These are phyloP conservation scores for Magallana gigas DNA, from an alignment of 1,140 invertebrate genomes.

Conservation along the genomic window DNA sequence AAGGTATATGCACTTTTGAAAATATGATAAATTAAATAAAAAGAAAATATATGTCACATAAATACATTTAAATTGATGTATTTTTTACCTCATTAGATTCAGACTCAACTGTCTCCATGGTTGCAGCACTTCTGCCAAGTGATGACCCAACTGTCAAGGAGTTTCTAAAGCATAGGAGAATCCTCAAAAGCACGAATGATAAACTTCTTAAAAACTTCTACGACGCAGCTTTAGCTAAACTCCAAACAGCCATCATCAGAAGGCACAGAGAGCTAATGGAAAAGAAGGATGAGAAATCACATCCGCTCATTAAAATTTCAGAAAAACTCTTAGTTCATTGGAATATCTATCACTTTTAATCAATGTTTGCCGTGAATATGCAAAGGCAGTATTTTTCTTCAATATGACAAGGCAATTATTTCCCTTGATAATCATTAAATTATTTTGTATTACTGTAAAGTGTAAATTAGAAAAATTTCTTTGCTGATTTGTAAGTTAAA, in stretches of 20 bases:
- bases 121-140: not conserved
- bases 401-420: too few relatives aligned
- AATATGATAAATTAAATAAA: too few relatives aligned
- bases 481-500: too few relatives aligned
- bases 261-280: not conserved
- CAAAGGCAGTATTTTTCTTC: too few relatives aligned
- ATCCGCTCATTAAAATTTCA: not conserved
- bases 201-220: not conserved
- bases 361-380: too few relatives aligned
- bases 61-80: not conserved
- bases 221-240: conserved; percentile 3
- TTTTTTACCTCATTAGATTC: not conserved
- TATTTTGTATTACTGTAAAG: too few relatives aligned
- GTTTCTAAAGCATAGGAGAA: not conserved
- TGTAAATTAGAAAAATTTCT: too few relatives aligned
- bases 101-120: not conserved
- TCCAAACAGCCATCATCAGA: not conserved
- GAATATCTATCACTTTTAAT: conserved; percentile 1
- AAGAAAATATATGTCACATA: too few relatives aligned
- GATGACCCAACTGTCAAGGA: not conserved
- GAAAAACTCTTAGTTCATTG: not conserved
- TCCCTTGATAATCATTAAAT: too few relatives aligned
- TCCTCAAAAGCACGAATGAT: not conserved
- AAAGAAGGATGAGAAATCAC: not conserved
- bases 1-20: not conserved